Evolutionary conservation across 2,888 invertebrate species (phyloP).

Genomic region (Eupithecia centaureata): DNA sequence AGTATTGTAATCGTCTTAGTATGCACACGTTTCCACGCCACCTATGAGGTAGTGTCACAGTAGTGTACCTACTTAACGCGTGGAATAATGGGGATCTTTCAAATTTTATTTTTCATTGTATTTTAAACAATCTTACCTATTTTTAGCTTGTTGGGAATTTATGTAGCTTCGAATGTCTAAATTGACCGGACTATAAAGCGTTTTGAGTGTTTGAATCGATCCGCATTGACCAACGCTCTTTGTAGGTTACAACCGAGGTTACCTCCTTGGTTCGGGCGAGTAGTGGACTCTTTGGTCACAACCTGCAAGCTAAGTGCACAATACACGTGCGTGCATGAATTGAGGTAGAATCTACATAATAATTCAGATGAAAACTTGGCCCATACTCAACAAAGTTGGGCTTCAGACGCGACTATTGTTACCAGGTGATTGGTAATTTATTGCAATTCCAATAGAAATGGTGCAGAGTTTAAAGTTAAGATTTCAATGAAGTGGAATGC

Average conservation of each 20-base stretch:
- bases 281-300: background rate
- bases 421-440: slow-evolving; percentile 66
- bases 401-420: slow-evolving; percentile 52
- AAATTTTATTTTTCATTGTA: no score
- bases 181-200: no score
- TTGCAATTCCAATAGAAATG: slow-evolving; percentile 44
- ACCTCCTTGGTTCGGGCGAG: no score
- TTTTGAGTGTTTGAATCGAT: no score
- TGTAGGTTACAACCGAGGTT: background rate
- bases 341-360: slow-evolving; percentile 58
- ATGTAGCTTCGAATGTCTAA: no score
- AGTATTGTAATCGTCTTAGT: no score
- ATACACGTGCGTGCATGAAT: slow-evolving; percentile 62
- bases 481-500: slow-evolving; percentile 6
- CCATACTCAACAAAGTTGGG: slow-evolving; percentile 60
- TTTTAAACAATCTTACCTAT: no score
- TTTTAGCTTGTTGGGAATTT: no score
- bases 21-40: no score
- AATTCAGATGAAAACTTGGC: slow-evolving; percentile 70
- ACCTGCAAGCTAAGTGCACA: slow-evolving; percentile 65
- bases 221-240: background rate
- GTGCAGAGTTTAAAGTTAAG: slow-evolving; percentile 10
- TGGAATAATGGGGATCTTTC: no score
- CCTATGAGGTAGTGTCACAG: no score
- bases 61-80: no score